phyloP scores from a whole-genome alignment of 2,797 vertebrate species.

The Miichthys miiuy region DNA sequence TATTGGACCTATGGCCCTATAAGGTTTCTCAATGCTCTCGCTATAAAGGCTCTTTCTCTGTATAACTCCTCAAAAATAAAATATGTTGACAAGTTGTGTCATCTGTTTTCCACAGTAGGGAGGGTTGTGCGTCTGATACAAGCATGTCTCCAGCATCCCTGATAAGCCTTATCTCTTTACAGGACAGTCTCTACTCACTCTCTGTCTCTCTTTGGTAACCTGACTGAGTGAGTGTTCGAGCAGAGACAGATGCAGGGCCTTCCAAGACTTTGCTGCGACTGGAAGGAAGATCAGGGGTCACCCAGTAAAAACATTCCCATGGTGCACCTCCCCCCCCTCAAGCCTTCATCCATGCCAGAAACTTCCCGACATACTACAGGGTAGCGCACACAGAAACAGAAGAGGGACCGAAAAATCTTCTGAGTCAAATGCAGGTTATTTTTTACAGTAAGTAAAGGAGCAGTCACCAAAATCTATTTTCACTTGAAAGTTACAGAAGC shows the following conservation, averaged over 20 bases:
- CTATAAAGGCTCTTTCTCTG: conserved; percentile 66
- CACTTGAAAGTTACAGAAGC: conserved; percentile 6
- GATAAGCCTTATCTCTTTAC: conserved; percentile 82
- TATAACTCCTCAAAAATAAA: conserved; percentile 67
- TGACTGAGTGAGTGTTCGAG: conserved; percentile 69
- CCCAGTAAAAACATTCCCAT: conserved; percentile 88
- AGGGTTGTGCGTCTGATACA: conserved; percentile 50
- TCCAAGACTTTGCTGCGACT: conserved; percentile 76
- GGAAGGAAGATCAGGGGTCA: conserved; percentile 88
- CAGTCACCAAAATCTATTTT: conserved; percentile 29
- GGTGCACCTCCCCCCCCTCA: conserved; percentile 73
- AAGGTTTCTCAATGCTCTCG: conserved; percentile 62
- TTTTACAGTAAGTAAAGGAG: conserved; percentile 29
- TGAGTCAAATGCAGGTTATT: conserved; percentile 36
- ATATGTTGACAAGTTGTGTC: conserved; percentile 42
- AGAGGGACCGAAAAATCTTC: conserved; percentile 33
- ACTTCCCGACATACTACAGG: conserved; percentile 75
- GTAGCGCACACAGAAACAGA: conserved; percentile 42
- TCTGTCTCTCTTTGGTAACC: conserved; percentile 52
- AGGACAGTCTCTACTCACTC: conserved; percentile 45
- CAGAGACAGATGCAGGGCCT: conserved; percentile 70
- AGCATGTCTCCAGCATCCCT: conserved; percentile 59
- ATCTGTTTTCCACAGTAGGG: conserved; percentile 39
- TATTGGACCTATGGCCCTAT: conserved; percentile 75
- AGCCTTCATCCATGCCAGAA: conserved; percentile 76